Evolutionary conservation across 2,888 invertebrate species (phyloP), one percentile per base, ranked within the genome.

Genomic region (Trypoxylon attenuatum): DNA sequence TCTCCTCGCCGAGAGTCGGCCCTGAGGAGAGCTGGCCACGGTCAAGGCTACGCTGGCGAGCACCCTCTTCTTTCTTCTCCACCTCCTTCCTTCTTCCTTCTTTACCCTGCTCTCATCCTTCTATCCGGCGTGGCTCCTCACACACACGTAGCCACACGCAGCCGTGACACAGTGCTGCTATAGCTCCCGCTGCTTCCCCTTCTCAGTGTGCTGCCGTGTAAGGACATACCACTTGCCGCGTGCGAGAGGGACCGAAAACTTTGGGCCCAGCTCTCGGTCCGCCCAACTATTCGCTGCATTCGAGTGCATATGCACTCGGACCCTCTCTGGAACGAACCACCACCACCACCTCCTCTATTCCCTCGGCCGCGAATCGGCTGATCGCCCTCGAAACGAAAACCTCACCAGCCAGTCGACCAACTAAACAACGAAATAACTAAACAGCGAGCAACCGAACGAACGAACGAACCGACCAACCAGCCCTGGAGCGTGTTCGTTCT

Each of bases 21-120:
- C 84, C 82, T 83, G 85, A 85, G 70, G 78, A 77, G n/a, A n/a
- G 80, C 77, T 82, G 82, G 83, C 80, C 84, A 85, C 84, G 84
- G 85, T 83, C 85, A 84, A 86, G 85, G 84, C 81, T 82, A 81
- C 79, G 13, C 33, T 10, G 13, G 33, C n/a, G 77, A 61, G 69
- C 73, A 69, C 59, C 61, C 63, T 60, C 60, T 49, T 19, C 53
- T 49, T 33, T 22, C 39, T 45, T 45, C 39, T 42, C 47, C 41
- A 25, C 29, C 42, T 47, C 52, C 27, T 46, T 5, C 23, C 3
- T 51, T 19, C 29, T 22, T 23, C 33, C 47, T 50, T 33, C 54
- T 21, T 39, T 45, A 49, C 16, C 33, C 46, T 25, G 45, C 29
- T 50, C 10, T 8, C 1, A 8, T 8, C 5, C 1, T 22, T 38